Base-by-base conservation (phyloP, 2,113 vertebrate species). In the Bufo gargarizans region DNA sequence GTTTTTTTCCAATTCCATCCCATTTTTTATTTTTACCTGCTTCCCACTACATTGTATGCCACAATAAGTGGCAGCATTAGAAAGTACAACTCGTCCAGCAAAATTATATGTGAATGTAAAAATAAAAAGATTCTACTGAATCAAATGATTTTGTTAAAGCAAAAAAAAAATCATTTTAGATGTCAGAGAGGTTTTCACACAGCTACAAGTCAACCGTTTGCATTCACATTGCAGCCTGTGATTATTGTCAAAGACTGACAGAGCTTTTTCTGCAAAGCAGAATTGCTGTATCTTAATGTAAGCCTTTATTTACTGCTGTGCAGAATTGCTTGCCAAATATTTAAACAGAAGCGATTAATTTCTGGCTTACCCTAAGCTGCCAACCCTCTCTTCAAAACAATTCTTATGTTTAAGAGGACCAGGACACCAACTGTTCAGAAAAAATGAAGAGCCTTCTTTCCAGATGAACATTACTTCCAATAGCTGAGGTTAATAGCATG, bases 341-440 rank as follows among this genome's bases (percentile, higher is more conserved):
- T 78, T 86, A 63, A 63, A 86, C 72, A 86, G 85, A 77, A 78
- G 76, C 33, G 20, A 86, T 78, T 78, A 53, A 86, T 86, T 86
- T 86, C 85, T 86, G 58, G 33, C 49, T 76, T 85, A 59, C 53
- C 69, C 84, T 85, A 45, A 85, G 84, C 84, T 85, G 84, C 84
- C 84, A 85, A 76, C 33, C 50, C n/a, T 58, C 53, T 76, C 85
- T 86, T 86, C 85, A 67, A 86, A 86, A 77, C 85, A 86, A 77
- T 86, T 86, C 72, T 47, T 86, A 77, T 86, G 74, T 78, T 86
- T 63, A 76, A 77, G 53, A 78, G 22, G 58, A 86, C 85, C 74
- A 65, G 33, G 85, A 13, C 74, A 67, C 74, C 74, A 86, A 85
- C 84, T 85, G 84, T 85, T 85, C 69, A 59, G 49, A 55, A 50